A percentile compares a stretch with the other conserved stretches of the same genome.
Conservation (phyloP, 2,888 invertebrate genomes). For the Sclerodermus sp. region DNA sequence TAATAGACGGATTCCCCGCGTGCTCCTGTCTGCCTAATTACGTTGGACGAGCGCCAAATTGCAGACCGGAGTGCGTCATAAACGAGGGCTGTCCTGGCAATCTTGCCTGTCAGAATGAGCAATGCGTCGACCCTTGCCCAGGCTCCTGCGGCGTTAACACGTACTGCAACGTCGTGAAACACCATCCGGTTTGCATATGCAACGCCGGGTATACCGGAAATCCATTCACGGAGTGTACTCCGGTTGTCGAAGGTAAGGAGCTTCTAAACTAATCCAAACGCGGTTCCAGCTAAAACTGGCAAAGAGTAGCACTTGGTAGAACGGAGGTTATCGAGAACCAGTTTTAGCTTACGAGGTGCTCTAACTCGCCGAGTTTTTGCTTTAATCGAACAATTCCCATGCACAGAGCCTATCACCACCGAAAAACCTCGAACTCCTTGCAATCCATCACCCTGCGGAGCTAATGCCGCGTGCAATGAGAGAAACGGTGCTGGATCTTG, state of each 20-base stretch:
- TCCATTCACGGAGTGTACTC: constrained; percentile 76
- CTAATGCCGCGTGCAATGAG: constrained; percentile 82
- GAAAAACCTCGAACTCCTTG: constrained; percentile 75
- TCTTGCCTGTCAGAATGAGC: constrained; percentile 79
- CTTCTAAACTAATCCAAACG: too few species aligned
- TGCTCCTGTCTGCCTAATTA: constrained; percentile 80
- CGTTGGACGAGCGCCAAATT: constrained; percentile 81
- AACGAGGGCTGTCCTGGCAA: constrained; percentile 84
- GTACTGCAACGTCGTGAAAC: constrained; percentile 78
- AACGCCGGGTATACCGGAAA: constrained; percentile 79
- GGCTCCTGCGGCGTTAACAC: constrained; percentile 82
- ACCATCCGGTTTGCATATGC: constrained; percentile 83
- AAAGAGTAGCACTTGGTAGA: too few species aligned
- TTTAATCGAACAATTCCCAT: neutral
- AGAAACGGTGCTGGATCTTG: constrained; percentile 83
- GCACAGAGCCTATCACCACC: constrained; percentile 60
- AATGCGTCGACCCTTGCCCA: constrained; percentile 80
- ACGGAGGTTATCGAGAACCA: too few species aligned
- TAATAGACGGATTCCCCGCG: constrained; percentile 74
- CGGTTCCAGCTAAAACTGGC: too few species aligned
- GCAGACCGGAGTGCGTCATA: constrained; percentile 82
- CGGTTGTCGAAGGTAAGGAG: constrained; percentile 49
- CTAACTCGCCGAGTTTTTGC: neutral
- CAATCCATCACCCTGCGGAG: constrained; percentile 84
- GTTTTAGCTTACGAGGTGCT: too few species aligned